These are phyloP conservation scores for Scytalopus superciliaris DNA, from an alignment of 2,113 vertebrate species.

Conservation along the genomic window DNA sequence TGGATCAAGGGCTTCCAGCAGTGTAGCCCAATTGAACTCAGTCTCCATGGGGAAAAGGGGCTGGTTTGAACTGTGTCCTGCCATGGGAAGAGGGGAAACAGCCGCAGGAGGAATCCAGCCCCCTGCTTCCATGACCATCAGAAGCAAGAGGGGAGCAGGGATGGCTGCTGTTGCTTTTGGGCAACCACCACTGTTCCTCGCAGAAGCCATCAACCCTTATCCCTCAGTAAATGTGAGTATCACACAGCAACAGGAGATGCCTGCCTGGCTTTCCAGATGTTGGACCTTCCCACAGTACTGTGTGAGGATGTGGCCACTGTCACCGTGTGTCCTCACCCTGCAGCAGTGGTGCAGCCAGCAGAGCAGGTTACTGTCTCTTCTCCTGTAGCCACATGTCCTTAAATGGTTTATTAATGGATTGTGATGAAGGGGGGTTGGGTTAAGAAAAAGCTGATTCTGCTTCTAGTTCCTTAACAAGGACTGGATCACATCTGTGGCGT, in stretches of 20 bases:
- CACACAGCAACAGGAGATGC: not conserved
- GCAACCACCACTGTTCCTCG: not conserved
- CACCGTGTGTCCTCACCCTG: rapidly evolving
- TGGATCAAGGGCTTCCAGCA: conserved; percentile 63
- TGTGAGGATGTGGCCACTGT: not conserved
- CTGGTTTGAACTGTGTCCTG: conserved; percentile 40
- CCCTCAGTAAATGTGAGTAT: not conserved
- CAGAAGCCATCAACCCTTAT: not conserved
- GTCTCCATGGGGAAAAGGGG: not conserved
- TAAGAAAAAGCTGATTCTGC: not conserved
- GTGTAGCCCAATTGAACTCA: conserved; percentile 27
- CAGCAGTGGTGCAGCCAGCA: not conserved
- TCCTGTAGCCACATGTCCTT: not conserved
- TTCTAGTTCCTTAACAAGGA: not conserved
- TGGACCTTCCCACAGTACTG: rapidly evolving
- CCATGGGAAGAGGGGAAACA: conserved; percentile 34
- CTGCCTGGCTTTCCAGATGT: not conserved
- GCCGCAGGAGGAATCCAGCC: not conserved
- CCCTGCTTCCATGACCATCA: not conserved
- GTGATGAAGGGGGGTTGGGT: not conserved
- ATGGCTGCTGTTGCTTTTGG: not conserved
- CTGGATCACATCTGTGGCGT: not conserved
- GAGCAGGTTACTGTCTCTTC: not conserved
- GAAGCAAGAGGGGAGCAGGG: not conserved
- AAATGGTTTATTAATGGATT: not conserved